Evolutionary conservation across 2,797 vertebrate species (phyloP), one percentile per base, ranked within the genome.

Genomic region (Pangasius mekongensis): DNA sequence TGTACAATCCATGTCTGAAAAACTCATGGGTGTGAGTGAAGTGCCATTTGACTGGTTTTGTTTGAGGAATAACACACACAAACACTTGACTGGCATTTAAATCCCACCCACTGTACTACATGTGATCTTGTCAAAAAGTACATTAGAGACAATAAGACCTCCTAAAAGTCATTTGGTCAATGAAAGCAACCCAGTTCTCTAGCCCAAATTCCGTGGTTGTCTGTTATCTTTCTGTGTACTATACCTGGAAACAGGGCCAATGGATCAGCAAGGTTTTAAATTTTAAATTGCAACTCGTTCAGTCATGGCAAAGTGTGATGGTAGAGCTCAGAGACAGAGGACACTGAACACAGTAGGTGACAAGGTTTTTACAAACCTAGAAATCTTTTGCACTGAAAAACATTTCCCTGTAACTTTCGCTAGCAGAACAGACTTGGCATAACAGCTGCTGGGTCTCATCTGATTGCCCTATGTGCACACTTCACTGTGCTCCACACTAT

Each of bases 391-490:
- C 36, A 60, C 20, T 14, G 16, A 62, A 2, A 83, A 83, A 49
- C 60, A 49, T 67, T 66, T 49, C 16, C 20, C 10, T n/a, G 22
- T 49, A 67, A 66, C 18, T 10, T 84, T 54, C 66, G 16, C 66
- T 27, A 36, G 4, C 66, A 54, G 49, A 84, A 84, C 83, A 56
- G 66, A 54, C 66, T 69, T 14, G 47, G 30, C 43, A 39, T 67
- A 67, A 91, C 91, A 92, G 91, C 90, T 92, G 91, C 85, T 71
- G 77, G 82, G 67, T 52, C 81, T 80, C 33, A 4, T 84, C 39
- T 78, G 78, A 88, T 62, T 84, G 87, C 77, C 77, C 76, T 30
- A 39, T 18, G 78, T 77, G 84, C 30, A 87, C 82, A 58, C 30
- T 80, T 71, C 58, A 47, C 49, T 54, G 36, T 56, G 58, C 73